Conservation (phyloP, 2,113 vertebrate species). For the Argyrosomus japonicus region DNA sequence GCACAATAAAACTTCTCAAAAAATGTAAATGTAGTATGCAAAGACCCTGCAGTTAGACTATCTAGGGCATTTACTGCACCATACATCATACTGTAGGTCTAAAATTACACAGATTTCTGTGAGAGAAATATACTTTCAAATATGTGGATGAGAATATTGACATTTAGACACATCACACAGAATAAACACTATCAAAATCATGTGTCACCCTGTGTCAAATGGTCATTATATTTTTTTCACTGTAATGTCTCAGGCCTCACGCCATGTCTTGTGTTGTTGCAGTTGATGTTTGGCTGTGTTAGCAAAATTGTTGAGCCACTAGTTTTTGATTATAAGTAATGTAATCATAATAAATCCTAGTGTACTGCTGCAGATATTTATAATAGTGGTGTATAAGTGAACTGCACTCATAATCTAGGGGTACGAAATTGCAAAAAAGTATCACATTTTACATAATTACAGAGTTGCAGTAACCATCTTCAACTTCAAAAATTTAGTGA, state of each 20-base stretch:
- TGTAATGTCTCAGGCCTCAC: not conserved
- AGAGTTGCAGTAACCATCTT: no score
- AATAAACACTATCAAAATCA: not conserved
- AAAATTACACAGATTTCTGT: not conserved
- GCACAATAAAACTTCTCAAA: conserved; percentile 15
- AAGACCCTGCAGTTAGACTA: conserved; percentile 33
- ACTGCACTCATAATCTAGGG: no score
- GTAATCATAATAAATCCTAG: no score
- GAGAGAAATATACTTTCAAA: not conserved
- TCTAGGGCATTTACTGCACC: conserved; percentile 1
- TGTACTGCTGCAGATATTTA: no score
- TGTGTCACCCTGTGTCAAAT: not conserved
- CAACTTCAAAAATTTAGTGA: not conserved
- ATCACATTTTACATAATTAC: no score
- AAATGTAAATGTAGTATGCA: conserved; percentile 1
- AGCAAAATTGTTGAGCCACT: no score
- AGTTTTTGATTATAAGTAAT: no score
- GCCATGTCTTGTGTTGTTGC: no score
- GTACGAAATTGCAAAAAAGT: no score
- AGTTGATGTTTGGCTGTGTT: no score
- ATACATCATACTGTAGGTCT: not conserved
- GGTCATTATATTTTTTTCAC: not conserved
- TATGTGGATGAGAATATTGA: not conserved
- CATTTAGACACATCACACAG: conserved; percentile 12
- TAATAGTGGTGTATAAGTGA: no score